Base-by-base conservation (phyloP, 2,888 invertebrate genomes). In the Meghimatium bilineatum region DNA sequence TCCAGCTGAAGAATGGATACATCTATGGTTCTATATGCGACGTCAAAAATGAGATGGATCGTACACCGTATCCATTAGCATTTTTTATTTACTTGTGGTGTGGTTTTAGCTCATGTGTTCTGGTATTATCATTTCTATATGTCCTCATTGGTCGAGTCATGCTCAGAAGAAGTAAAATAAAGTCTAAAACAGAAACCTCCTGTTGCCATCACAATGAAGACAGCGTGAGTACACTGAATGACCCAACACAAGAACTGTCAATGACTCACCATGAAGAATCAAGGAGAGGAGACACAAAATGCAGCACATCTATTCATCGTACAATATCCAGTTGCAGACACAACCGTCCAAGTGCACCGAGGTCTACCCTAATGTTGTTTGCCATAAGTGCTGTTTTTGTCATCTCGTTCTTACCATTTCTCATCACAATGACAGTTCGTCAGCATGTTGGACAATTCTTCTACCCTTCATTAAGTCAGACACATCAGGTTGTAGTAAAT, bases 381-480 rank as follows among this genome's bases (percentile, higher is more conserved):
- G 86, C 86, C 23, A 87, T 88, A 63, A 88, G 87, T 8, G 84
- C 87, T n/a, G 87, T 87, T n/a, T 88, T 86, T 78, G 80, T 88
- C 32, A 34, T 87, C 34, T 86, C 87, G 20, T 88, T 88, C 74
- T 80, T 88, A 38, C 88, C 88, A 2, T 87, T 88, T 67, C 86
- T 88, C n/a, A 86, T 88, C 49, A 86, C 87, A 56, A 86, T 85
- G 77, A 87, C 85, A 29, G 80, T 88, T 38, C 77, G 88, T 20
- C 83, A 85, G 26, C 80, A 75, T 44, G 38, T 78, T 0, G 86
- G 87, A 20, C 72, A 63, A 2, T 56, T 32, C 14, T 88, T 88
- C 71, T 88, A 88, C 66, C 69, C 80, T 17, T 78, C 76, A 8
- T 79, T 88, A 49, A 86, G 44, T 23, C 69, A 81, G 12, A 23